Percentiles rank a stretch among this genome's conserved stretches.
Conservation (phyloP, 2,888 invertebrate genomes). For the Sinopyrophorus schimmeli region DNA sequence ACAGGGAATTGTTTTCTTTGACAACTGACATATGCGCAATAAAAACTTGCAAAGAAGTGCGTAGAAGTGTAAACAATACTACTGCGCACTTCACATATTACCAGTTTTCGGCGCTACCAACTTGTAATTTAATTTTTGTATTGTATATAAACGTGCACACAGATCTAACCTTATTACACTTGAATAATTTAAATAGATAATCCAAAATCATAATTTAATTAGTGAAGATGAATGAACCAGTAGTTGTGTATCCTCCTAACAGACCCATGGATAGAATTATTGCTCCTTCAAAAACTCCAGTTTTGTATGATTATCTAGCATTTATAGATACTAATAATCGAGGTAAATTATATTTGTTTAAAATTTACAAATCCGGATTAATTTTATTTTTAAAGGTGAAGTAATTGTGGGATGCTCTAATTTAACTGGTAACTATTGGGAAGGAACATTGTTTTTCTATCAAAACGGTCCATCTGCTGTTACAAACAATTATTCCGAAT, state of each 20-base stretch:
- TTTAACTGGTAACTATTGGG: slow-evolving; percentile 64
- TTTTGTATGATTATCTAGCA: slow-evolving; percentile 44
- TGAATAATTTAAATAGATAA: too few relatives aligned
- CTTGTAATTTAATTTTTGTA: too few relatives aligned
- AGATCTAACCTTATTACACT: too few relatives aligned
- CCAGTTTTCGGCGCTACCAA: too few relatives aligned
- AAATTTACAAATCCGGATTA: neutral
- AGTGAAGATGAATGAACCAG: slow-evolving; percentile 18
- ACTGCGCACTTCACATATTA: too few relatives aligned
- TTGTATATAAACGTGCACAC: too few relatives aligned
- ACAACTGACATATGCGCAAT: too few relatives aligned
- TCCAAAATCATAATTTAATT: neutral
- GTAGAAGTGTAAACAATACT: too few relatives aligned
- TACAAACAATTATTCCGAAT: slow-evolving; percentile 45
- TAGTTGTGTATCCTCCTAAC: slow-evolving; percentile 49
- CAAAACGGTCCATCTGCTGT: slow-evolving; percentile 52
- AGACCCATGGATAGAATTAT: slow-evolving; percentile 44
- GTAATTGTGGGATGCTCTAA: slow-evolving; percentile 63
- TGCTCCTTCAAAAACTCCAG: slow-evolving; percentile 42
- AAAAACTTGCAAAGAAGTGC: too few relatives aligned
- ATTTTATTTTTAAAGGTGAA: slow-evolving; percentile 50
- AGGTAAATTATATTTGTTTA: slow-evolving; percentile 36
- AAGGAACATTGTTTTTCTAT: slow-evolving; percentile 63
- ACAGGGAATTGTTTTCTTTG: too few relatives aligned
- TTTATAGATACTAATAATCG: slow-evolving; percentile 47